A percentile compares a stretch with the other conserved stretches of the same genome.
Conservation (phyloP, 2,113 vertebrate genomes). For the Ariopsis seemanni region DNA sequence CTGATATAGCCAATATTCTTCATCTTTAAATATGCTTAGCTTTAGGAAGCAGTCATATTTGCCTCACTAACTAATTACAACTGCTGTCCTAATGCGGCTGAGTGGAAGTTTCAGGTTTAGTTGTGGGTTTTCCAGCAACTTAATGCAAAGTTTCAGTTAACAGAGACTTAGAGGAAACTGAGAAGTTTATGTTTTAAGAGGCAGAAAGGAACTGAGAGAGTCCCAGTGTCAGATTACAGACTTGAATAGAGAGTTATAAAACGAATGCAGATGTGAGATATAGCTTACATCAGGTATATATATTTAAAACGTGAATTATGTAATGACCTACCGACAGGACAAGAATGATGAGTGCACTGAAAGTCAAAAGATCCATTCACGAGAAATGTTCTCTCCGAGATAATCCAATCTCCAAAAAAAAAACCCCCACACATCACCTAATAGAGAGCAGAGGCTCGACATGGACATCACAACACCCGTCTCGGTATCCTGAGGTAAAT, state of each 20-base stretch:
- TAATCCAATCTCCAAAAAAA: too few species aligned
- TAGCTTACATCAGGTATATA: background rate
- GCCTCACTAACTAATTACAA: background rate
- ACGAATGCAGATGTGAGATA: background rate
- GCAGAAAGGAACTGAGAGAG: background rate
- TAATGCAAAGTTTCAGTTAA: background rate
- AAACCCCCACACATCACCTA: background rate
- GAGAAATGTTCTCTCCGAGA: background rate
- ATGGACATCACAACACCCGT: background rate
- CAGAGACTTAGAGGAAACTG: background rate
- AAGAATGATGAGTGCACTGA: background rate
- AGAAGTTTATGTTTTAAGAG: background rate
- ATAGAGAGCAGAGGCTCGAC: background rate
- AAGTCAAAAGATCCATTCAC: background rate
- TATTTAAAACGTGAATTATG: background rate
- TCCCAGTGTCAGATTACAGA: background rate
- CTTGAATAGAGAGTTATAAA: background rate
- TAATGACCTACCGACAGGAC: background rate
- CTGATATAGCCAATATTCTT: too few species aligned
- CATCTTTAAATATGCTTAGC: too few species aligned
- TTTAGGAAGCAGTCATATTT: background rate
- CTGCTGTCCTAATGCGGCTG: background rate
- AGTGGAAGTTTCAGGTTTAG: background rate
- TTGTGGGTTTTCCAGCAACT: background rate
- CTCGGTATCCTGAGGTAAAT: background rate